These are phyloP conservation scores for Neoarius graeffei DNA, from an alignment of 2,113 vertebrate genomes.

Conservation along the genomic window DNA sequence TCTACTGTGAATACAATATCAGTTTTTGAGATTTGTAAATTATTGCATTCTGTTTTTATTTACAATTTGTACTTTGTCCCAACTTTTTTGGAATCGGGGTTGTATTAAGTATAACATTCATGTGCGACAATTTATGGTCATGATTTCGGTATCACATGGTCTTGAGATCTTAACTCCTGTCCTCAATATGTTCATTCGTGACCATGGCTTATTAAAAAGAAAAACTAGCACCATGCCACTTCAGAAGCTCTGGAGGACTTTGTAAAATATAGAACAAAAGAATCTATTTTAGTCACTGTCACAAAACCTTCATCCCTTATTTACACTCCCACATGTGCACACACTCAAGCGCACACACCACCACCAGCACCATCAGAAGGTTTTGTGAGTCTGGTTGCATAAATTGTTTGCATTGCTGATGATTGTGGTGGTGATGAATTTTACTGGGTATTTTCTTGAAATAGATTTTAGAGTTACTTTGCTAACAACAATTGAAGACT, in stretches of 20 bases:
- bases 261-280: constrained; percentile 33
- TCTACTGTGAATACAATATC: too few relatives aligned
- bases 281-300: constrained; percentile 31
- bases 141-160: neutral
- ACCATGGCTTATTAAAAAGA: neutral
- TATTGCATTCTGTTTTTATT: too few relatives aligned
- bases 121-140: neutral
- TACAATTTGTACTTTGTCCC: too few relatives aligned
- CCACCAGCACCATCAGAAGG: neutral
- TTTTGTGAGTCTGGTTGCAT: constrained; percentile 4
- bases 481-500: neutral
- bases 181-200: neutral
- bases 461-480: neutral
- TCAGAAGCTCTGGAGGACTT: constrained; percentile 10
- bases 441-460: neutral
- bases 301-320: constrained; percentile 19
- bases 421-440: neutral
- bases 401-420: neutral
- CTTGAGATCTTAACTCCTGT: neutral
- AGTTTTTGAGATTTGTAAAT: too few relatives aligned
- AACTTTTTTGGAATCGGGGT: too few relatives aligned
- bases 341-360: constrained; percentile 5
- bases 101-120: neutral
- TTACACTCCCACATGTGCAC: constrained; percentile 14
- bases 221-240: neutral